Evolutionary conservation across 2,113 vertebrate genomes (phyloP).

Genomic region (Leuciscus idus): DNA sequence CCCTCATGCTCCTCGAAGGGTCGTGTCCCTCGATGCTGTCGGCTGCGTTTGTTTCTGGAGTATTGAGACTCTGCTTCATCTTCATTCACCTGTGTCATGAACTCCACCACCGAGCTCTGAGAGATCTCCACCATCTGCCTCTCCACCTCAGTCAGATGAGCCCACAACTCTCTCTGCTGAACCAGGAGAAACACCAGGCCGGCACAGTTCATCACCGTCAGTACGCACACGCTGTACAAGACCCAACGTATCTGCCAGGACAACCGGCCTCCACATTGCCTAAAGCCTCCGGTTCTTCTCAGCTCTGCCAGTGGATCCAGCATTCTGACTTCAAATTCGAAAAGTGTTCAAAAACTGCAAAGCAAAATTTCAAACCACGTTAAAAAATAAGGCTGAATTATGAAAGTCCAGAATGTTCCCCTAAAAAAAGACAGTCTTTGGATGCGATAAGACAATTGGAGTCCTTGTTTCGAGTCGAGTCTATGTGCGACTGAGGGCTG

Average conservation of each 20-base stretch:
- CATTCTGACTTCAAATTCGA: constrained; percentile 7
- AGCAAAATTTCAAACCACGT: not conserved
- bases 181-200: constrained; percentile 83
- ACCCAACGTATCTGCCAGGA: constrained; percentile 72
- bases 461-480: constrained; percentile 64
- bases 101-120: constrained; percentile 76
- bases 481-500: constrained; percentile 38
- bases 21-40: constrained; percentile 61
- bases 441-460: constrained; percentile 55
- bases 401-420: not conserved
- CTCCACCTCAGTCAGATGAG: constrained; percentile 73
- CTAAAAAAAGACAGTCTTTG: not conserved
- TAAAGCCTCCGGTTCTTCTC: constrained; percentile 66
- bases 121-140: constrained; percentile 69
- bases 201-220: constrained; percentile 81
- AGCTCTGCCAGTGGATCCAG: constrained; percentile 42
- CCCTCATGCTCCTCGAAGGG: constrained; percentile 48
- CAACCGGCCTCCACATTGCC: constrained; percentile 69
- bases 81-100: constrained; percentile 69
- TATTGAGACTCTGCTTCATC: constrained; percentile 59
- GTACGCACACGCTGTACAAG: constrained; percentile 75
- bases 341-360: not conserved
- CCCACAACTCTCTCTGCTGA: constrained; percentile 80
- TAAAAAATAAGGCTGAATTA: not conserved
- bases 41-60: constrained; percentile 85